These are phyloP conservation scores for Polyploca ridens DNA, from an alignment of 2,888 invertebrate species.

Conservation along the genomic window DNA sequence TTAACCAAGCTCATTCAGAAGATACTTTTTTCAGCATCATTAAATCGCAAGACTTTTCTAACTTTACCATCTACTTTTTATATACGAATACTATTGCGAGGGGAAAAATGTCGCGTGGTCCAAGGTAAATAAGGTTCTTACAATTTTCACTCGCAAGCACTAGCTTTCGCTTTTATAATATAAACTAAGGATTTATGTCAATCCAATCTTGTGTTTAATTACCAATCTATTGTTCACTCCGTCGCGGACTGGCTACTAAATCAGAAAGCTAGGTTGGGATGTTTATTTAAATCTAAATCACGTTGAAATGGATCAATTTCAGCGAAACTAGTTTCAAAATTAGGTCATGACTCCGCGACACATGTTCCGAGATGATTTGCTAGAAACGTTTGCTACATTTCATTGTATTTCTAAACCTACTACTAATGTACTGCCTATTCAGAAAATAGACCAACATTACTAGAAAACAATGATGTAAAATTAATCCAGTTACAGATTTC, in stretches of 20 bases:
- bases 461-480: not conserved
- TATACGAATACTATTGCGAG: too few relatives aligned
- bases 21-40: too few relatives aligned
- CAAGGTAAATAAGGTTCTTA: not conserved
- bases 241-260: not conserved
- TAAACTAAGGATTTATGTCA: too few relatives aligned
- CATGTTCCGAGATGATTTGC: not conserved
- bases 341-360: constrained; percentile 6
- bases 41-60: too few relatives aligned
- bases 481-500: not conserved
- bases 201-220: too few relatives aligned
- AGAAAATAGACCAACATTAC: not conserved
- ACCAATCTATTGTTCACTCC: too few relatives aligned
- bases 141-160: too few relatives aligned
- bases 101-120: too few relatives aligned
- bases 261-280: not conserved
- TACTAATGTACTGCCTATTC: not conserved
- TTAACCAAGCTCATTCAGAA: too few relatives aligned
- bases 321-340: not conserved
- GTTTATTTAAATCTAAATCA: not conserved
- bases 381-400: not conserved
- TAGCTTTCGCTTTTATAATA: too few relatives aligned
- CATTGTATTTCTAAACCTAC: not conserved
- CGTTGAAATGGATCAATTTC: not conserved
- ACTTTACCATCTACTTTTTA: too few relatives aligned